Evolutionary conservation across 2,113 vertebrate genomes (phyloP), one percentile per base, ranked within the genome.

Genomic region (Corvus moneduloides): DNA sequence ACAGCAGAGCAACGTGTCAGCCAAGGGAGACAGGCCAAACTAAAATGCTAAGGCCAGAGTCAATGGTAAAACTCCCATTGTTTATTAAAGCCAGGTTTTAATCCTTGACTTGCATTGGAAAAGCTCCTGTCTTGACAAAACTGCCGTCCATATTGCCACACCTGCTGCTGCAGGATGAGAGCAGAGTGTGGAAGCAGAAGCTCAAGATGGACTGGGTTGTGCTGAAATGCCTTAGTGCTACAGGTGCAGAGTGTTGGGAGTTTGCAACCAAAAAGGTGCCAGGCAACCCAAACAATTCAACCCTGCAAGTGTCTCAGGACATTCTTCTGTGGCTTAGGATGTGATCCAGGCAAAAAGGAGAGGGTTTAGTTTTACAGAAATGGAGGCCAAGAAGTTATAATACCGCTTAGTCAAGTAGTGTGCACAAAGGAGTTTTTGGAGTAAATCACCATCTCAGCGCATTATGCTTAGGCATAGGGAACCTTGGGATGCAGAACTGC

Each of bases 181-280:
- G 30, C 58, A 28, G 35, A 30, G 37, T 13, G 35, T 4, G n/a
- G 84, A 49, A 68, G 66, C 69, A 49, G 43, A 8, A 77, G 49
- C 35, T 74, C 23, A 8, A 8, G 44, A 4, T 0, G 0, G 11
- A 13, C 11, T 6, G 13, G 10, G 23, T 11, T 62, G 43, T 32
- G 55, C 77, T 59, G 61, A 54, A 77, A 46, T 6, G 15, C 48
- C 58, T 63, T 37, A 7, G 32, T 21, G 43, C 63, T 1, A 0
- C 0, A 1, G 8, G 24, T 30, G 28, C 21, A 6, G 22, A 2
- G 30, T 13, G 20, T 6, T 44, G 48, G 30, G 26, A 52, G 37
- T 37, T 67, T 71, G 35, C 52, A 26, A 54, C 27, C 1, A 1
- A 30, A 44, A 13, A 44, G 5, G 32, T 24, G 17, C 83, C 56